A percentile compares a stretch with the other conserved stretches of the same genome.
These are phyloP conservation scores for Hydra vulgaris DNA, from an alignment of 30 jellyfish, hydroid and myxozoan genomes.

Conservation along the genomic window DNA sequence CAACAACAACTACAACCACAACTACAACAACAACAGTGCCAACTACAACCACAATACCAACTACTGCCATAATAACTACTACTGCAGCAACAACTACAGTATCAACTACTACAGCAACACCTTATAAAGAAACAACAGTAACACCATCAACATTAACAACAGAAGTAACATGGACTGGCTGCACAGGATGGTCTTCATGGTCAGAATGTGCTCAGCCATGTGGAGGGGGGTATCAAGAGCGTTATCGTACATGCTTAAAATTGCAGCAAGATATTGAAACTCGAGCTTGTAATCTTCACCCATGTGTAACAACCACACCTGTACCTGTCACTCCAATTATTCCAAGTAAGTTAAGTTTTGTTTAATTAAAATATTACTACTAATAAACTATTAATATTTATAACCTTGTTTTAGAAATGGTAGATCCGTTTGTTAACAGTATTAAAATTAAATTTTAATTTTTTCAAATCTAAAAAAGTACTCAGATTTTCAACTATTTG, in stretches of 20 bases:
- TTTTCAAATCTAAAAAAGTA: no score
- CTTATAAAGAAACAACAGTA: conserved; percentile 1
- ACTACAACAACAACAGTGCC: conserved; percentile 12
- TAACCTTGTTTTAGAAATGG: no score
- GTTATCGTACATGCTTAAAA: conserved; percentile 59
- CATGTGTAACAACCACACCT: conserved; percentile 47
- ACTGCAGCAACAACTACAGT: conserved; percentile 28
- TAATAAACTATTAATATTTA: no score
- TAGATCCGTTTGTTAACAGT: no score
- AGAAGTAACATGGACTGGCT: conserved; percentile 33
- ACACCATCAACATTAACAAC: conserved; percentile 22
- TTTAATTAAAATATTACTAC: no score
- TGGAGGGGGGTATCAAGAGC: conserved; percentile 85
- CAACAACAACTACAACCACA: not conserved
- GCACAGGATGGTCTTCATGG: conserved; percentile 94
- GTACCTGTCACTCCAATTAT: not conserved
- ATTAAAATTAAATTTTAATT: no score
- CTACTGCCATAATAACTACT: conserved; percentile 26
- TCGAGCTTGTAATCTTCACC: conserved; percentile 58
- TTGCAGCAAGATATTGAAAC: conserved; percentile 59
- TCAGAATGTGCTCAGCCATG: conserved; percentile 75
- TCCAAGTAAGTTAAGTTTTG: not conserved
- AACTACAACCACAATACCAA: conserved; percentile 19
- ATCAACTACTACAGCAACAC: conserved; percentile 36
- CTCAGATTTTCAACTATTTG: no score